These are phyloP conservation scores for Drosophila lini DNA, from an alignment of 1,140 invertebrate species.

Conservation along the genomic window DNA sequence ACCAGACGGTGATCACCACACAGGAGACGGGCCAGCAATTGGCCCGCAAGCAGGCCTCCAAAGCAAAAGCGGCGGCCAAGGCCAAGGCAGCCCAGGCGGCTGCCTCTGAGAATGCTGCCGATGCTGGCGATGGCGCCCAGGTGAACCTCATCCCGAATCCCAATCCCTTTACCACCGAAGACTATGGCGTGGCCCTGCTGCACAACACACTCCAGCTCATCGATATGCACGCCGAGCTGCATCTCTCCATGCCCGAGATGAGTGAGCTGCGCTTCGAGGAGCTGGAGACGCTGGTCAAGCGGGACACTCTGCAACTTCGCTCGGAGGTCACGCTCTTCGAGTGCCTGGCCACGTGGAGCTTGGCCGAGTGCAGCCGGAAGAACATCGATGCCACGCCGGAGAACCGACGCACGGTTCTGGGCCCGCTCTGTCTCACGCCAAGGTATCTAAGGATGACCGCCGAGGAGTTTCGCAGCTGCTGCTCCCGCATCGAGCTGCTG, in stretches of 20 bases:
- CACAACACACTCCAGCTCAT: slow-evolving; percentile 82
- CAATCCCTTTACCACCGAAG: slow-evolving; percentile 82
- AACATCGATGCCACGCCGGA: slow-evolving; percentile 73
- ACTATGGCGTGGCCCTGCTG: slow-evolving; percentile 76
- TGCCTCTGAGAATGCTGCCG: slow-evolving; percentile 33
- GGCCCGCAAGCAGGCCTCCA: slow-evolving; percentile 60
- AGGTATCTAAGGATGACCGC: slow-evolving; percentile 75
- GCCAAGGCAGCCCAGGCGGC: slow-evolving; percentile 36
- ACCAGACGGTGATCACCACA: slow-evolving; percentile 77
- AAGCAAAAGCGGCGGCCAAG: slow-evolving; percentile 66
- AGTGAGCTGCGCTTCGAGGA: slow-evolving; percentile 78
- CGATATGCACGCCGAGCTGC: slow-evolving; percentile 78
- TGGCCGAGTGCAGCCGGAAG: slow-evolving; percentile 75
- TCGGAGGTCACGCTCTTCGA: slow-evolving; percentile 78
- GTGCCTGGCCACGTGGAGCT: slow-evolving; percentile 79
- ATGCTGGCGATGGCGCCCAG: slow-evolving; percentile 49
- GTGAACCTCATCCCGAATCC: slow-evolving; percentile 72
- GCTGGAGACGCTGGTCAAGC: slow-evolving; percentile 78
- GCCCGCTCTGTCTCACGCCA: slow-evolving; percentile 79
- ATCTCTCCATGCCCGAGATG: slow-evolving; percentile 70
- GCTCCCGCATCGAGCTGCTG: slow-evolving; percentile 75
- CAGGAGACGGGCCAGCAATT: slow-evolving; percentile 66
- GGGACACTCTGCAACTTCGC: slow-evolving; percentile 73
- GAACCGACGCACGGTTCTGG: slow-evolving; percentile 78
- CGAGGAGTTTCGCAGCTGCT: slow-evolving; percentile 74